Evolutionary conservation across 2,113 vertebrate species (phyloP).

Genomic region (Raja brachyura): DNA sequence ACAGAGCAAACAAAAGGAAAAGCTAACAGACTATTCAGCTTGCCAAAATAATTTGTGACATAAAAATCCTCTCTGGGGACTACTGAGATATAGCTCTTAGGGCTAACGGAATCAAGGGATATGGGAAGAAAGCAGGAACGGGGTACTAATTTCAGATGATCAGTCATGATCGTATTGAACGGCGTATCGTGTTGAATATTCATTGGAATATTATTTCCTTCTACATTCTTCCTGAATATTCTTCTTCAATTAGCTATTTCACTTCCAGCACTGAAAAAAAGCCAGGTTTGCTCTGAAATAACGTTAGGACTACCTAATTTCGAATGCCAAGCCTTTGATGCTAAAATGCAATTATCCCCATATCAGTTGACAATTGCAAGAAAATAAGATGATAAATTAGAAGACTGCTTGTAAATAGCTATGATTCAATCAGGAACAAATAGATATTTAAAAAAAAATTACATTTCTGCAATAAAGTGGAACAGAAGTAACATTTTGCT

Average conservation of each 20-base stretch:
- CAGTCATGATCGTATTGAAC: too few relatives aligned
- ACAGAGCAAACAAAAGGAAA: background rate
- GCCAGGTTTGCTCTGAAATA: background rate
- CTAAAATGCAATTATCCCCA: background rate
- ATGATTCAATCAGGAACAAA: background rate
- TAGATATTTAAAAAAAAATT: constrained; percentile 12
- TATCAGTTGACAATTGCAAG: background rate
- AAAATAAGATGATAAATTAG: background rate
- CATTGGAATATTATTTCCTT: background rate
- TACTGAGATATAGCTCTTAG: background rate
- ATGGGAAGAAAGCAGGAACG: too few relatives aligned
- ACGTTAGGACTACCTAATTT: background rate
- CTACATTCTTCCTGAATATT: background rate
- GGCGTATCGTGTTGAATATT: background rate
- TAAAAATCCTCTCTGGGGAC: background rate
- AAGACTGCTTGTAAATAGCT: background rate
- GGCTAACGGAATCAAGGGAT: too few relatives aligned
- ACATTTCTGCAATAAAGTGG: background rate
- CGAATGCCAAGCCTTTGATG: background rate
- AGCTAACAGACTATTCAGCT: background rate
- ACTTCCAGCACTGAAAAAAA: background rate
- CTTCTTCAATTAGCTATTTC: background rate
- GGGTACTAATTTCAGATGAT: too few relatives aligned
- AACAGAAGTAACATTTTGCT: background rate
- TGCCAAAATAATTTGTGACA: background rate